Percentiles rank a stretch among this genome's conserved stretches.
Conservation (phyloP, 2,113 vertebrate species). For the Coracopsis vasa region DNA sequence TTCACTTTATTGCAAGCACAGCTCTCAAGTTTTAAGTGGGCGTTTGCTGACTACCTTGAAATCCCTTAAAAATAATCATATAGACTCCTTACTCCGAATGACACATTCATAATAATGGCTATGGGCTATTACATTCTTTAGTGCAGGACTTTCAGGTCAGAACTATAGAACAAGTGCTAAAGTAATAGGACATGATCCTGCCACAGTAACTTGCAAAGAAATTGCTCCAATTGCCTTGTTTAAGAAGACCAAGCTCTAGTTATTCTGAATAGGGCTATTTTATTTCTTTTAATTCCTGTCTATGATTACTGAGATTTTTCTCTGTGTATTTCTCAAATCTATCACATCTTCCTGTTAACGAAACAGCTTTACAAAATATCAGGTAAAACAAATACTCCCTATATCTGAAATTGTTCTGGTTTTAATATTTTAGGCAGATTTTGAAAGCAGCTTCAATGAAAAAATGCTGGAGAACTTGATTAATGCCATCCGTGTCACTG, state of each 20-base stretch:
- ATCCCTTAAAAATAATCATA: not conserved
- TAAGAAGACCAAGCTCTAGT: not conserved
- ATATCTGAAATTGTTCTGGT: not conserved
- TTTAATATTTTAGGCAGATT: constrained; percentile 80
- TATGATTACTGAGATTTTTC: not conserved
- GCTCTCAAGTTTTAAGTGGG: not conserved
- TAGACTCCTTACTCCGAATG: not conserved
- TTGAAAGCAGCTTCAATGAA: constrained; percentile 81
- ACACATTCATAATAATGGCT: not conserved
- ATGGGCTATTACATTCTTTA: not conserved
- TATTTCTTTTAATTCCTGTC: not conserved
- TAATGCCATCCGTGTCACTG: constrained; percentile 76
- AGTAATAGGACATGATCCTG: not conserved
- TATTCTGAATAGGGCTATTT: not conserved
- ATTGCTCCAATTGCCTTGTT: not conserved
- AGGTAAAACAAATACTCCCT: not conserved
- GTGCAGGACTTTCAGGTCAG: not conserved
- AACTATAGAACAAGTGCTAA: not conserved
- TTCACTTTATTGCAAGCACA: not conserved
- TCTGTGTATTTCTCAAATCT: not conserved
- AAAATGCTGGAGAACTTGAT: constrained; percentile 82
- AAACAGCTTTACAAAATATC: not conserved
- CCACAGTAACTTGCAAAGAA: not conserved
- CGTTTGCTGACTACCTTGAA: not conserved
- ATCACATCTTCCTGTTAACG: not conserved